phyloP scores from a whole-genome alignment of 2,797 vertebrate genomes.

The Australoheros facetus region DNA sequence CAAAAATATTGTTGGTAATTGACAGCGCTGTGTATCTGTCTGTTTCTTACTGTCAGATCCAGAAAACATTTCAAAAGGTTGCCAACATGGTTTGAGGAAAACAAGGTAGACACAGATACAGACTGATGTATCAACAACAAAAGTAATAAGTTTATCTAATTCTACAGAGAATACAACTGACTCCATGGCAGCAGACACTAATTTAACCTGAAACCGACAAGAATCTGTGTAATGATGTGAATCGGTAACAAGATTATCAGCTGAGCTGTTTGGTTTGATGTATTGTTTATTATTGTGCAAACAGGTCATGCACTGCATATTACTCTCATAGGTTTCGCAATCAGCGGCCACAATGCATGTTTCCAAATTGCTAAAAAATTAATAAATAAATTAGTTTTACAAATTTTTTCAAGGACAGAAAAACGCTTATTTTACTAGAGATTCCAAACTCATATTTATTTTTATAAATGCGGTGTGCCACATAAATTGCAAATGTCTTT shows the following conservation, averaged over 20 bases:
- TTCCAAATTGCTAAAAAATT: neutral
- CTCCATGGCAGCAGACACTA: neutral
- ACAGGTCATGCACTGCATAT: neutral
- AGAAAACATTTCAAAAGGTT: constrained; percentile 1
- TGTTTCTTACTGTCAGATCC: constrained; percentile 4
- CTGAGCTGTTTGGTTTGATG: neutral
- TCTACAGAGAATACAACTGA: neutral
- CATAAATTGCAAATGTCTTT: neutral
- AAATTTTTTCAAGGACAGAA: neutral
- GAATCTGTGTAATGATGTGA: neutral
- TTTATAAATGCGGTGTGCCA: neutral
- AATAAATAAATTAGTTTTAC: neutral
- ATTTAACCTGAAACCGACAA: neutral
- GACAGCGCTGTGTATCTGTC: neutral
- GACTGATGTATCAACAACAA: neutral
- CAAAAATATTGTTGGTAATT: neutral
- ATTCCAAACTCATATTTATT: neutral
- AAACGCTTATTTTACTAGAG: neutral
- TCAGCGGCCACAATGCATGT: neutral
- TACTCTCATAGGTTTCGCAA: neutral
- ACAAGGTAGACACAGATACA: neutral
- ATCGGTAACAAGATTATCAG: neutral
- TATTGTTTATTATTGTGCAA: neutral
- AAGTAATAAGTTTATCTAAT: neutral
- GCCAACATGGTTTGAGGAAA: neutral